Evolutionary conservation across 2,888 invertebrate genomes (phyloP), one percentile per base, ranked within the genome.

Genomic region (Drosophila setosimentum): DNA sequence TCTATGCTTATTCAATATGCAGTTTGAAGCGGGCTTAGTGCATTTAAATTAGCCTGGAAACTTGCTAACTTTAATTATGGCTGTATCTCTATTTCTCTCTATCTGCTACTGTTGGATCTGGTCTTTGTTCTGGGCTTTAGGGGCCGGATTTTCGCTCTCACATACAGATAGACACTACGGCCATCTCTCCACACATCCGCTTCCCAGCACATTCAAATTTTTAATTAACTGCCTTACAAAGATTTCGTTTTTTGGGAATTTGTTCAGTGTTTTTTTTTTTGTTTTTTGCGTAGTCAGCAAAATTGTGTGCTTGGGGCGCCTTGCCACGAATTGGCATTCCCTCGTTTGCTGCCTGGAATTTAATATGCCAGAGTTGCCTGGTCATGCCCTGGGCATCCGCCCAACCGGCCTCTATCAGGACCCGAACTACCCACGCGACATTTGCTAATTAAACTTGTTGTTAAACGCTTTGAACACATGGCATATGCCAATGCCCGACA

Each of bases 151-250:
- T 69, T 49, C 68, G 60, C 59, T 32, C 40, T 42, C 45, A 40
- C 30, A 62, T 21, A 33, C 40, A 48, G 42, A 53, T 54, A 53
- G 51, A 62, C 40, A 37, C 18, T 3, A 29, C 3, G n/a, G 37
- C 27, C 21, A 18, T 21, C 50, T 73, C 48, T 37, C 37, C 33
- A 16, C 37, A 29, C 53, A 42, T 51, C 54, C 33, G 60, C 40
- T 42, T 40, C 21, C 64, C 65, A 53, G 60, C 50, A 57, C 71
- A 61, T 61, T 64, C 53, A 66, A 88, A 74, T 88, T 84, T 84
- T 84, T 84, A 84, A 84, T 84, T 84, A 84, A 84, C 89, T 84
- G 83, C 79, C 84, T 89, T 72, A 76, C 87, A 87, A 84, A 88
- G 89, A 84, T 88, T 88, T 83, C 62, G 61, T 66, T 77, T 82